Evolutionary conservation across 2,888 invertebrate species (phyloP).

Genomic region (Phymatocera aterrima): DNA sequence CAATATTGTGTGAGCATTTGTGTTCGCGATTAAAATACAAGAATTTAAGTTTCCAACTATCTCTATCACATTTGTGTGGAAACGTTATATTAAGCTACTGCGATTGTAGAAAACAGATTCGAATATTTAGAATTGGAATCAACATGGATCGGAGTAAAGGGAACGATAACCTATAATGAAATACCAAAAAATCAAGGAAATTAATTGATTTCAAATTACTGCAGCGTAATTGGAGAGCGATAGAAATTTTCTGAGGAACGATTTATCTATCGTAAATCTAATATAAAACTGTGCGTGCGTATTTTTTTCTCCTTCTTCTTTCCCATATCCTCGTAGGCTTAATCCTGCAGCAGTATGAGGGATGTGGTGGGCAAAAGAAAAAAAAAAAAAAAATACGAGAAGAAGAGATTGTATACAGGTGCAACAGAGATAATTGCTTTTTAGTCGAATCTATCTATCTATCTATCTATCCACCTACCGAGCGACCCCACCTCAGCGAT

Average conservation of each 20-base stretch:
- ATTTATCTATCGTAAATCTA: background rate
- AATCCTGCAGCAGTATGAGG: background rate
- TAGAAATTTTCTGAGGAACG: background rate
- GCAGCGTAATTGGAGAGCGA: background rate
- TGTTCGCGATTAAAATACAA: no score
- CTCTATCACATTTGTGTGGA: no score
- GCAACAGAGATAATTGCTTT: slow-evolving; percentile 14
- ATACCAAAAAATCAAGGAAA: background rate
- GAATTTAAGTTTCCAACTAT: no score
- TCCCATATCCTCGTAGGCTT: background rate
- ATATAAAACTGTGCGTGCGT: background rate
- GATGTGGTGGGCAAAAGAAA: background rate
- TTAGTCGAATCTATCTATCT: background rate
- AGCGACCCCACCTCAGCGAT: background rate
- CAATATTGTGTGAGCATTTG: no score
- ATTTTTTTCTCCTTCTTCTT: background rate
- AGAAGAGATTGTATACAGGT: background rate
- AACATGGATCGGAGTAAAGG: background rate
- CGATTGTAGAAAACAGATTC: no score
- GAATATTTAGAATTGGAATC: background rate
- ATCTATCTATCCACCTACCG: no score
- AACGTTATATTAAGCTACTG: no score
- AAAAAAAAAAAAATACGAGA: background rate
- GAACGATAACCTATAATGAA: no score
- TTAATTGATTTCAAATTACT: slow-evolving; percentile 23